phyloP scores from a whole-genome alignment of 2,797 vertebrate genomes.

The Staurois parvus region DNA sequence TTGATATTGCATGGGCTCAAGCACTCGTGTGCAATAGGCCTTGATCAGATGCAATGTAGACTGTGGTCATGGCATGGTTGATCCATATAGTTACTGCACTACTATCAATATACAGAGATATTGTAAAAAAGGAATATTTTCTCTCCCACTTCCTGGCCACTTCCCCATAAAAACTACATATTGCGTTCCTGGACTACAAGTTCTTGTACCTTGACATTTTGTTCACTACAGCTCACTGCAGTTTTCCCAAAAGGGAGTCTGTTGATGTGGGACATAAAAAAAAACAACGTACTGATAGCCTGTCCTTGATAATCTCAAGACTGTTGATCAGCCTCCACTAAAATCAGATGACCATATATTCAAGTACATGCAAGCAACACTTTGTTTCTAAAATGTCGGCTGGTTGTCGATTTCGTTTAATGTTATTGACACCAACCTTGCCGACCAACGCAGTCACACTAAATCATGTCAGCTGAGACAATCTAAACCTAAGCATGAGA shows the following conservation, averaged over 20 bases:
- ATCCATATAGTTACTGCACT: background rate
- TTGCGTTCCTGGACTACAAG: slow-evolving; percentile 1
- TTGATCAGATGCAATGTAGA: too few species aligned
- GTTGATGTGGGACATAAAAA: slow-evolving; percentile 49
- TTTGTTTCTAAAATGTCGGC: slow-evolving; percentile 14
- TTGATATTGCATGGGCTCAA: too few species aligned
- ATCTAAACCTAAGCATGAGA: background rate
- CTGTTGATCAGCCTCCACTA: slow-evolving; percentile 34
- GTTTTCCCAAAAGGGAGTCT: slow-evolving; percentile 31
- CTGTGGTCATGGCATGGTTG: background rate
- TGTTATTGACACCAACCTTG: slow-evolving; percentile 29
- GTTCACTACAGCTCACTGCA: slow-evolving; percentile 36
- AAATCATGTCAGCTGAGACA: slow-evolving; percentile 12
- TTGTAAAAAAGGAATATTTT: background rate
- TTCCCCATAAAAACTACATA: background rate
- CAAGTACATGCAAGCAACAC: slow-evolving; percentile 21
- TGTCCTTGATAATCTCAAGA: slow-evolving; percentile 52
- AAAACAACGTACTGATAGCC: slow-evolving; percentile 28
- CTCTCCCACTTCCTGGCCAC: background rate
- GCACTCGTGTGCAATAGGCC: too few species aligned
- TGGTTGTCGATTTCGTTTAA: slow-evolving; percentile 27
- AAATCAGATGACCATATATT: slow-evolving; percentile 29
- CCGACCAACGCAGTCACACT: slow-evolving; percentile 16
- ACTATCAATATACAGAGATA: background rate
- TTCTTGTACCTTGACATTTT: slow-evolving; percentile 55